Evolutionary conservation across 2,113 vertebrate genomes (phyloP).

Genomic region (Notarius quadriscutis): DNA sequence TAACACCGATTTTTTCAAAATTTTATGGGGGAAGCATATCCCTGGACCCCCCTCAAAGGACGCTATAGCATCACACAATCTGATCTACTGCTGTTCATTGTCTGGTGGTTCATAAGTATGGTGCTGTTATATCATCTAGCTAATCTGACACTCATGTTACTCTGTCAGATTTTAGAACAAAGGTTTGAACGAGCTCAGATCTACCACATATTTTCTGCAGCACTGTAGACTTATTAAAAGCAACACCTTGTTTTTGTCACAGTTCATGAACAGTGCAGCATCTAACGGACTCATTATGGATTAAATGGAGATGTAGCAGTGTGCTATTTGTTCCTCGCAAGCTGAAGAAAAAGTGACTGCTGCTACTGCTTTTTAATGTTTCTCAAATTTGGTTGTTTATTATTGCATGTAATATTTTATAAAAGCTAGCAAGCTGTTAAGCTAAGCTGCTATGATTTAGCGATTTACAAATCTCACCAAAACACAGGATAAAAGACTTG

Average conservation of each 20-base stretch:
- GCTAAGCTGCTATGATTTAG: neutral
- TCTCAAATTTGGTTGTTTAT: neutral
- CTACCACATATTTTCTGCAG: neutral
- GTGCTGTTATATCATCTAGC: neutral
- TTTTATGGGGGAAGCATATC: too few species aligned
- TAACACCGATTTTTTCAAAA: too few species aligned
- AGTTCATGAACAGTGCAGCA: neutral
- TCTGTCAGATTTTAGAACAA: neutral
- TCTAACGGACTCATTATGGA: neutral
- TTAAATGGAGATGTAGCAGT: neutral
- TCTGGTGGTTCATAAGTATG: too few species aligned
- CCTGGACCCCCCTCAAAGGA: too few species aligned
- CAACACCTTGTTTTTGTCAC: neutral
- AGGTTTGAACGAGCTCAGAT: neutral
- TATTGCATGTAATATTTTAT: neutral
- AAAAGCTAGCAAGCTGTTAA: neutral
- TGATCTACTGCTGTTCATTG: too few species aligned
- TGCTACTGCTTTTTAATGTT: neutral
- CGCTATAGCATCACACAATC: too few species aligned
- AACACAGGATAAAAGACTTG: neutral
- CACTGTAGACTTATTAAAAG: neutral
- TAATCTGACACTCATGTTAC: neutral
- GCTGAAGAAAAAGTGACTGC: neutral
- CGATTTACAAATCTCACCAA: neutral
- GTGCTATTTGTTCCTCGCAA: neutral